Evolutionary conservation across 1,140 invertebrate species (phyloP).

Genomic region (Laupala kohalensis): DNA sequence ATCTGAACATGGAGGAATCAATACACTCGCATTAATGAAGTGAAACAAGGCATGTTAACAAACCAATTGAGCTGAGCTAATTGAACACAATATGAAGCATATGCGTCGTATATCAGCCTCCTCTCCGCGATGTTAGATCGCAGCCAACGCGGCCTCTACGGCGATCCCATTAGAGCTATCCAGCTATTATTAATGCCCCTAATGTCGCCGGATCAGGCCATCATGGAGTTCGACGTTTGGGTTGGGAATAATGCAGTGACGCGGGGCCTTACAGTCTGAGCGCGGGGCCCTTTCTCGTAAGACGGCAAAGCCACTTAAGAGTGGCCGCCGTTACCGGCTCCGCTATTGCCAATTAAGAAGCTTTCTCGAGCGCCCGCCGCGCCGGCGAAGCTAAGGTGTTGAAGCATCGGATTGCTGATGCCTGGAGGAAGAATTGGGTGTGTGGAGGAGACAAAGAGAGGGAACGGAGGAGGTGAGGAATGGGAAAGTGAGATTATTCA

Average conservation of each 20-base stretch:
- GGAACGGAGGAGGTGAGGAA: no score
- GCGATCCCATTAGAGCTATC: neutral
- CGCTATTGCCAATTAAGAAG: neutral
- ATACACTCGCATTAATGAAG: no score
- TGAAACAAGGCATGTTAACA: no score
- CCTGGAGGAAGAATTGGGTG: no score
- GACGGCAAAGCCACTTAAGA: neutral
- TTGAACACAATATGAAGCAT: no score
- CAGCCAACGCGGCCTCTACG: no score
- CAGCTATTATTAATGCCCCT: neutral
- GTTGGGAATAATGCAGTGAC: neutral
- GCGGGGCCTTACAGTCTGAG: neutral
- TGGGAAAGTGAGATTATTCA: no score
- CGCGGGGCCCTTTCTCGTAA: neutral
- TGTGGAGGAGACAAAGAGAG: no score
- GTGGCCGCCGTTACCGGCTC: neutral
- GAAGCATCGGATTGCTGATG: neutral
- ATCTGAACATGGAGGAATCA: no score
- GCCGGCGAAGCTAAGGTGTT: neutral
- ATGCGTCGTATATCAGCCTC: no score
- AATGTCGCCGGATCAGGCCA: neutral
- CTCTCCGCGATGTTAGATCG: no score
- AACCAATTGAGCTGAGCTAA: no score
- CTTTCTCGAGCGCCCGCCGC: neutral
- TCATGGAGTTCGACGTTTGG: neutral